Percentiles rank a stretch among this genome's conserved stretches.
phyloP scores from a whole-genome alignment of 2,888 invertebrate species.

The Synanthedon myopaeformis region DNA sequence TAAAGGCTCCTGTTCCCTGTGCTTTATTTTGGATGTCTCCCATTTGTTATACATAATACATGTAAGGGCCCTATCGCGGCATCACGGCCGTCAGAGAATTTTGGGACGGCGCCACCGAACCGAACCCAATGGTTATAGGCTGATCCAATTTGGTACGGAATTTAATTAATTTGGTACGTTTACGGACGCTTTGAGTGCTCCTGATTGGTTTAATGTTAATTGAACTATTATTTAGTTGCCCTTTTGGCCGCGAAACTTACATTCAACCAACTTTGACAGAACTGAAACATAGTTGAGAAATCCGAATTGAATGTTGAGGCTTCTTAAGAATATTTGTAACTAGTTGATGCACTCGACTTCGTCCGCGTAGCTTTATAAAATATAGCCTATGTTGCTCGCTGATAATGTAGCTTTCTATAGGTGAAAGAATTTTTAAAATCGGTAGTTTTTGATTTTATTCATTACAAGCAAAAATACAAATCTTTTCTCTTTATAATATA shows the following conservation, averaged over 20 bases:
- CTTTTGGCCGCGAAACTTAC: neutral
- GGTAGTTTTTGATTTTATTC: no score
- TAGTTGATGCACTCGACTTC: no score
- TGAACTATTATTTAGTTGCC: neutral
- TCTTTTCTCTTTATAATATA: no score
- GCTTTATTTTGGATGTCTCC: slow-evolving; percentile 66
- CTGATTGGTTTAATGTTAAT: neutral
- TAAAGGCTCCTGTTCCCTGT: slow-evolving; percentile 32
- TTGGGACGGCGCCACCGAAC: slow-evolving; percentile 60
- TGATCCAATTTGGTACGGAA: slow-evolving; percentile 16
- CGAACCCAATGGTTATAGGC: slow-evolving; percentile 34
- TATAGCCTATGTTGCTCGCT: no score
- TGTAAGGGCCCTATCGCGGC: slow-evolving; percentile 58
- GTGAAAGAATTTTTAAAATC: no score
- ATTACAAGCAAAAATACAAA: no score
- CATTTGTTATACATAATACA: slow-evolving; percentile 71
- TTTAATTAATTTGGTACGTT: neutral
- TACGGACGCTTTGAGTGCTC: neutral
- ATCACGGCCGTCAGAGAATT: slow-evolving; percentile 61
- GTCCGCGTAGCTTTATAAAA: no score
- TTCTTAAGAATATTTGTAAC: no score
- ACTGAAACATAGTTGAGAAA: no score
- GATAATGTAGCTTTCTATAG: no score
- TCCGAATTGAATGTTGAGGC: no score
- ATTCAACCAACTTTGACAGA: no score